Percentiles rank a stretch among this genome's conserved stretches.
Conservation (phyloP, 2,797 vertebrate species). For the Oryzias dopingdopingensis region DNA sequence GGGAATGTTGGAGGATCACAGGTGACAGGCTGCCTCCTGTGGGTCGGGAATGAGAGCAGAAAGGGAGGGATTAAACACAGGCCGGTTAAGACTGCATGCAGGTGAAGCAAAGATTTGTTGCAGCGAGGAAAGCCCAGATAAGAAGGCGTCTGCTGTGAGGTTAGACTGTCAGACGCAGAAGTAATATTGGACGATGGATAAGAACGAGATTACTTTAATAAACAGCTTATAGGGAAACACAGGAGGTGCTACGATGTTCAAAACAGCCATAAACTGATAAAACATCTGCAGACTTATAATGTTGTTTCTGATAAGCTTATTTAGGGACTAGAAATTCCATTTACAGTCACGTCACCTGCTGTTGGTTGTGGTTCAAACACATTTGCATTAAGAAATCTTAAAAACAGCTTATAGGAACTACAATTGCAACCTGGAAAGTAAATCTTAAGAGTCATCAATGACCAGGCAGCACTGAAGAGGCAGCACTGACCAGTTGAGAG, state of each 20-base stretch:
- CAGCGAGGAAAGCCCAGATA: slow-evolving; percentile 8
- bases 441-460: no score
- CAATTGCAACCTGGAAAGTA: no score
- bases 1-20: slow-evolving; percentile 30
- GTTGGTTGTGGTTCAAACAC: no score
- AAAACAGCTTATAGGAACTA: no score
- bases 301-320: no score
- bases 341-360: no score
- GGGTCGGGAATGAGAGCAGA: slow-evolving; percentile 41
- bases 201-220: not conserved
- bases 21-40: slow-evolving; percentile 40
- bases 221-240: not conserved
- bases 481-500: no score
- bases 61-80: slow-evolving; percentile 19
- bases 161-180: slow-evolving; percentile 6
- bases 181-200: not conserved
- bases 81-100: slow-evolving; percentile 33
- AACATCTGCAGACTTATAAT: not conserved
- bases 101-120: slow-evolving; percentile 25
- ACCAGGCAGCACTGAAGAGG: no score
- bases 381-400: no score
- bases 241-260: no score
- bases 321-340: no score
- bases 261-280: not conserved
- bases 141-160: slow-evolving; percentile 5